Evolutionary conservation across 2,113 vertebrate species (phyloP).

Genomic region (Seriola aureovittata): DNA sequence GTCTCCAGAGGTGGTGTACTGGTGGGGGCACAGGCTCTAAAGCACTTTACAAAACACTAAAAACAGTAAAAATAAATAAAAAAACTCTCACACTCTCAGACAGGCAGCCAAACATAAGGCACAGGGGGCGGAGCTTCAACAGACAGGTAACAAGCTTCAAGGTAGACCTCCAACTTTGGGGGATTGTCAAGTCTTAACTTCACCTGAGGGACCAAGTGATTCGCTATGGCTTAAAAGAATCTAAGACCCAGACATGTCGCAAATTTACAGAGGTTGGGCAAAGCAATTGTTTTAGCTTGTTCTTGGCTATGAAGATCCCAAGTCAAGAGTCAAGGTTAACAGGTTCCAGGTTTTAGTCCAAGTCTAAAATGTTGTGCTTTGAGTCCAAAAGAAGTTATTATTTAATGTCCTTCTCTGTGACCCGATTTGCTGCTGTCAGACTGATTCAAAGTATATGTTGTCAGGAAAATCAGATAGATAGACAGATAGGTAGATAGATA

Average conservation of each 20-base stretch:
- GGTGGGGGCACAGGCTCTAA: background rate
- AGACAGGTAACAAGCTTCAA: conserved; percentile 15
- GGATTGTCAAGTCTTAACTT: conserved; percentile 10
- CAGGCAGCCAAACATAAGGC: conserved; percentile 67
- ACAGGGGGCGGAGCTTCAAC: conserved; percentile 56
- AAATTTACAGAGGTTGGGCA: background rate
- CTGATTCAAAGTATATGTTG: background rate
- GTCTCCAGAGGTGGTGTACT: background rate
- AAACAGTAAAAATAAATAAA: conserved; percentile 9
- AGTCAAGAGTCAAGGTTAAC: background rate
- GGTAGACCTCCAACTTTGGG: background rate
- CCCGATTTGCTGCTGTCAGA: background rate
- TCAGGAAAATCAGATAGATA: background rate
- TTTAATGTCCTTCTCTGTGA: background rate
- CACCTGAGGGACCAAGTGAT: conserved; percentile 14
- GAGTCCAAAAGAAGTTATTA: background rate
- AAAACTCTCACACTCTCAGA: conserved; percentile 11
- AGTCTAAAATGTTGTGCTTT: background rate
- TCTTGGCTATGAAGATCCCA: background rate
- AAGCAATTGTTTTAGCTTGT: background rate
- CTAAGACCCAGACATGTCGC: background rate
- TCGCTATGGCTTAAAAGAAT: background rate
- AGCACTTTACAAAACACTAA: conserved; percentile 9
- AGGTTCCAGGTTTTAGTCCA: background rate
- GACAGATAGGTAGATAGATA: too few relatives aligned